Percentiles rank a stretch among this genome's conserved stretches.
These are phyloP conservation scores for Parazoanthus atlanticus DNA, from an alignment of 92 coral and sea anemone genomes.

Conservation along the genomic window DNA sequence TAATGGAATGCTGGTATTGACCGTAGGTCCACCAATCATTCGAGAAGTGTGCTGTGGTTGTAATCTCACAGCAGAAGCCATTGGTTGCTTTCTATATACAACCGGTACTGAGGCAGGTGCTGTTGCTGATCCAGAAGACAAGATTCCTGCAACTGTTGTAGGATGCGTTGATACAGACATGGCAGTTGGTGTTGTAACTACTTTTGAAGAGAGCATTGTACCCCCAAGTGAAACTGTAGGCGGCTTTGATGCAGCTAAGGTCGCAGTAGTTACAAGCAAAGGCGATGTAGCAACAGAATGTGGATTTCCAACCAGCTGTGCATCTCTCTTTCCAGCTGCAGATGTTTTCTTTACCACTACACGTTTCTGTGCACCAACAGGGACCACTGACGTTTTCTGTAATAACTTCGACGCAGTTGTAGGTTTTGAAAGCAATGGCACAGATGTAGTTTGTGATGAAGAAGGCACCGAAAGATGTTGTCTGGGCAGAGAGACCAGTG, in stretches of 20 bases:
- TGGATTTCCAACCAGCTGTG: background rate
- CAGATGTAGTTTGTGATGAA: background rate
- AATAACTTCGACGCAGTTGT: background rate
- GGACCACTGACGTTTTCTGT: background rate
- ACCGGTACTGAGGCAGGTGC: slow-evolving; percentile 10
- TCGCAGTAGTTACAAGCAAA: background rate
- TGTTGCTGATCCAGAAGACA: background rate
- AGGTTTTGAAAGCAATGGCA: background rate
- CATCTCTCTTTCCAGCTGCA: background rate
- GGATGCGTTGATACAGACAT: background rate
- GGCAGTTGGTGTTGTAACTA: background rate
- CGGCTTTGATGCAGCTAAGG: background rate
- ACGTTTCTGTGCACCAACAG: background rate
- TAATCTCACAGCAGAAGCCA: background rate
- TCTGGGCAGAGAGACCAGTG: background rate
- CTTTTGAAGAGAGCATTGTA: background rate
- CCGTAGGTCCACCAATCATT: background rate
- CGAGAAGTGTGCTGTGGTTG: background rate
- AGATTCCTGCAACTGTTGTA: background rate
- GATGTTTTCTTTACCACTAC: too few relatives aligned
- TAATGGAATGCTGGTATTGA: background rate
- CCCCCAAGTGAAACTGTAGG: background rate
- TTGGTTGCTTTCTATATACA: slow-evolving; percentile 6
- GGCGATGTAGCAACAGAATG: background rate
- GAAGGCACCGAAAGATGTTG: background rate